Conservation (phyloP, 1,140 invertebrate genomes). For the Hyphantria cunea region DNA sequence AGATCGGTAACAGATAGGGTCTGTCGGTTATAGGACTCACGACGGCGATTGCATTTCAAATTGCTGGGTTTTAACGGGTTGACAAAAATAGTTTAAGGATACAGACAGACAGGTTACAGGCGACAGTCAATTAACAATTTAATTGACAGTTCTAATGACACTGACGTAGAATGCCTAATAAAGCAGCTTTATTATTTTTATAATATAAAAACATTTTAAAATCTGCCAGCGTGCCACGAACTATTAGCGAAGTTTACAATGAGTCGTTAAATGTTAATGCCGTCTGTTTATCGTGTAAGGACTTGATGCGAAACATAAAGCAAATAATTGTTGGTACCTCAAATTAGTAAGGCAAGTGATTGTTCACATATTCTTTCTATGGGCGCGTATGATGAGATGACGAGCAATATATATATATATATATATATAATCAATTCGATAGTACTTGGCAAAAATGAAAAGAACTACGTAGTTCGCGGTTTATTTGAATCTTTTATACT, state of each 20-base stretch:
- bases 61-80: conserved; percentile 40
- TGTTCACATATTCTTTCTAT: no score
- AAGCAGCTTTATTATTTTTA: not conserved
- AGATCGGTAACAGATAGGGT: conserved; percentile 69
- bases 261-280: conserved; percentile 69
- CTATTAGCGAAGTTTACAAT: conserved; percentile 70
- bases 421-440: no score
- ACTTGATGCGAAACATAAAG: conserved; percentile 53
- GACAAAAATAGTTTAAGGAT: not conserved
- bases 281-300: conserved; percentile 59
- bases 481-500: no score
- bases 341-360: conserved; percentile 27
- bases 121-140: no score
- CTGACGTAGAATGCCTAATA: not conserved
- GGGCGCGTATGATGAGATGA: no score
- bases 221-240: conserved; percentile 36
- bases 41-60: conserved; percentile 64
- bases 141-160: not conserved
- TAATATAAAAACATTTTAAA: conserved; percentile 38
- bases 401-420: no score
- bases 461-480: no score
- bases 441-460: no score
- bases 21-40: conserved; percentile 59
- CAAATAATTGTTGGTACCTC: conserved; percentile 31
- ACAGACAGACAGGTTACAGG: no score